phyloP scores from a whole-genome alignment of 2,797 vertebrate genomes.

The Gymnocypris eckloni region DNA sequence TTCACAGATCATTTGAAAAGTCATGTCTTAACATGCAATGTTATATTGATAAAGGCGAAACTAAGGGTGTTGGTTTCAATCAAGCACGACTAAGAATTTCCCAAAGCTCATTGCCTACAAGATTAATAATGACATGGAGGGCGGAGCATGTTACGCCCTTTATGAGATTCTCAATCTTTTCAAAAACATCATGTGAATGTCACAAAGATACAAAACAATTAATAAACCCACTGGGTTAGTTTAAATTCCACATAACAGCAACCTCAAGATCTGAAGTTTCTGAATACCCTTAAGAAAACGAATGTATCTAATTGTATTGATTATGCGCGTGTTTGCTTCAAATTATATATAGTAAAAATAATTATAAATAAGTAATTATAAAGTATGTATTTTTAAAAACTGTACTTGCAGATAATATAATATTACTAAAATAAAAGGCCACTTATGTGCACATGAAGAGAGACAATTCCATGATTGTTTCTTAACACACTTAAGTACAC shows the following conservation, averaged over 20 bases:
- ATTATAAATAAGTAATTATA: no score
- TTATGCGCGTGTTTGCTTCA: background rate
- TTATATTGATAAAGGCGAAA: constrained; percentile 47
- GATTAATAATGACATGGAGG: constrained; percentile 50
- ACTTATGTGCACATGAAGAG: background rate
- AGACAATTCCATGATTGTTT: background rate
- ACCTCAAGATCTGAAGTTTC: background rate
- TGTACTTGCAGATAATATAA: background rate
- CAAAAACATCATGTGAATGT: constrained; percentile 33
- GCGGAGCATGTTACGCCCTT: constrained; percentile 54
- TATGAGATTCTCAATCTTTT: constrained; percentile 33
- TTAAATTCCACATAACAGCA: constrained; percentile 4
- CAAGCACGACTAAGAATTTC: constrained; percentile 47
- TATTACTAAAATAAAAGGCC: background rate
- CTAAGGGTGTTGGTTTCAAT: constrained; percentile 49
- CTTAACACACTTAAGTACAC: background rate
- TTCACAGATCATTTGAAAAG: constrained; percentile 44
- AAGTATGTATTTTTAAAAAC: background rate
- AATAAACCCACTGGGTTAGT: constrained; percentile 1
- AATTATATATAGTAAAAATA: no score
- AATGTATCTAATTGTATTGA: background rate
- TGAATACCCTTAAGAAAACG: background rate
- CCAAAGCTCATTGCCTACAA: constrained; percentile 33
- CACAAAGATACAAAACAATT: constrained; percentile 27
- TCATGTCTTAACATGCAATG: constrained; percentile 34